Evolutionary conservation across 2,113 vertebrate genomes (phyloP), one percentile per base, ranked within the genome.

Genomic region (Chamaea fasciata): DNA sequence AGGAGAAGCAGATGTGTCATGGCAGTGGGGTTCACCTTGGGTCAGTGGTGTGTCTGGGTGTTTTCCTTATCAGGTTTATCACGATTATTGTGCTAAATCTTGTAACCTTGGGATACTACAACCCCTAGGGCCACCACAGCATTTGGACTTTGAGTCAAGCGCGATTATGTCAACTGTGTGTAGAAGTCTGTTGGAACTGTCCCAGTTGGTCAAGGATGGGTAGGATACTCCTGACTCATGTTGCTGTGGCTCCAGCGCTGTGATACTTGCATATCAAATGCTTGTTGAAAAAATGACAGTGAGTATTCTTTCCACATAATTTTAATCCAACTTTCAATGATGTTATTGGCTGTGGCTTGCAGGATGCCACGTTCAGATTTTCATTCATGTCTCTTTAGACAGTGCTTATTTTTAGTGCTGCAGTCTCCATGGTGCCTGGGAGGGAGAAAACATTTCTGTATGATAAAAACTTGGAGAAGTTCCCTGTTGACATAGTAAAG

Each of bases 331-430:
- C 44, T 74, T 83, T 94, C 53, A 87, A 78, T 87, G 44, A 21
- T 88, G 83, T 77, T 75, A 77, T 90, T 93, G 86, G 64, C 62
- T 77, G 41, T 86, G 68, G 23, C 22, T 91, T 87, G 39, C 41
- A 95, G 91, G 84, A 76, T 89, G 60, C 64, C 64, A 75, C 0
- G 0, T 47, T 93, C 33, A 7, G 79, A 76, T 87, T 70, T 82
- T 93, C 90, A 84, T 94, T 83, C 94, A 94, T 94, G 44, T 83
- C 33, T 78, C 75, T 77, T 60, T 68, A 88, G 55, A 71, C 41
- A 60, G 79, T 49, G 73, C 16, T 95, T 95, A 93, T 95, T 95
- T 95, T 94, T 90, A 95, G 75, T 56, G 53, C 64, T 93, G 73
- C 47, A 59, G 78, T 97, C 81, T 0, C 64, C 83, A 89, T 60